Evolutionary conservation across 2,888 invertebrate species (phyloP).

Genomic region (Gymnoscelis rufifasciata): DNA sequence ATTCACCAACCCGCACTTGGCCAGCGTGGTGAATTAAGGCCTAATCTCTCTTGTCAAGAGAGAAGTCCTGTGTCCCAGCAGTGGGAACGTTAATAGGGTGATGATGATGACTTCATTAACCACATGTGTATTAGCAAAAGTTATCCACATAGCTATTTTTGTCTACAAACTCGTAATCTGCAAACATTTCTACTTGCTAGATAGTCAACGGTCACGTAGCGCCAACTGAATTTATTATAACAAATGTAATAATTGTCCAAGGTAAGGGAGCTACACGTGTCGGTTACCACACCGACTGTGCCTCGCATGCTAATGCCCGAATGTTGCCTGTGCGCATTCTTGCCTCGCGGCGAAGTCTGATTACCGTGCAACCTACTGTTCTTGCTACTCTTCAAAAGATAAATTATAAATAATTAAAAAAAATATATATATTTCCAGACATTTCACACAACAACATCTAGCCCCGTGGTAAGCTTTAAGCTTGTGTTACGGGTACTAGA

Average conservation of each 20-base stretch:
- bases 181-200: not conserved
- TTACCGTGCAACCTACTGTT: constrained; percentile 26
- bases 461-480: too few species aligned
- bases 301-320: constrained; percentile 64
- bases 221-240: constrained; percentile 46
- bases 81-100: too few species aligned
- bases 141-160: not conserved
- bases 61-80: too few species aligned
- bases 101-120: not conserved
- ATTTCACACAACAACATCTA: too few species aligned
- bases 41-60: too few species aligned
- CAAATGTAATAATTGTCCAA: constrained; percentile 59
- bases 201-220: constrained; percentile 35
- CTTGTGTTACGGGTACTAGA: too few species aligned
- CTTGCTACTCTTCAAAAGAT: constrained; percentile 31
- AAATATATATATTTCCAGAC: too few species aligned
- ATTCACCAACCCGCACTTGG: too few species aligned
- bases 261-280: constrained; percentile 63
- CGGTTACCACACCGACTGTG: constrained; percentile 54
- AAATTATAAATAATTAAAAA: too few species aligned
- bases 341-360: constrained; percentile 35
- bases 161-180: too few species aligned
- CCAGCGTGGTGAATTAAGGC: too few species aligned
- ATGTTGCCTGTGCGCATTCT: constrained; percentile 67
- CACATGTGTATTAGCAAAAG: not conserved